These are phyloP conservation scores for Antheraea yamamai DNA, from an alignment of 2,888 invertebrate genomes.

Conservation along the genomic window DNA sequence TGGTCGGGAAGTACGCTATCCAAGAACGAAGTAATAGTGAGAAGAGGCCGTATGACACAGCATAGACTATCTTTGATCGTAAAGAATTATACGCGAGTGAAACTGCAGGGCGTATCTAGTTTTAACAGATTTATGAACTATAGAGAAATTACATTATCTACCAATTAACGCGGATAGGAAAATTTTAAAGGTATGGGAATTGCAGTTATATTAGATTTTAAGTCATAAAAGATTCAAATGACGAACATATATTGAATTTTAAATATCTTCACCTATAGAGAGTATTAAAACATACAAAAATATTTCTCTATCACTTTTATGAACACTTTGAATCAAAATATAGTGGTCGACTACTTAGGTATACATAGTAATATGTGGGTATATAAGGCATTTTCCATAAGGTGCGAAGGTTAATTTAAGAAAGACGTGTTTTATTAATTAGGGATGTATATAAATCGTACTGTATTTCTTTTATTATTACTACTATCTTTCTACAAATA, in stretches of 20 bases:
- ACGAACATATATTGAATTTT: slow-evolving; percentile 49
- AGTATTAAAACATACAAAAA: slow-evolving; percentile 70
- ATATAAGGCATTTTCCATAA: slow-evolving; percentile 40
- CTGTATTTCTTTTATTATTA: slow-evolving; percentile 9
- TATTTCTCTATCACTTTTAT: slow-evolving; percentile 77
- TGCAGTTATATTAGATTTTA: background rate
- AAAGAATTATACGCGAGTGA: too few relatives aligned
- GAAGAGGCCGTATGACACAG: too few relatives aligned
- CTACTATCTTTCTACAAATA: slow-evolving; percentile 13
- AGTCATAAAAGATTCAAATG: background rate
- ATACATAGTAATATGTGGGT: slow-evolving; percentile 24
- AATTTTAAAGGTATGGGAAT: background rate
- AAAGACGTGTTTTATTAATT: slow-evolving; percentile 12
- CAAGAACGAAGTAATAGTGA: too few relatives aligned
- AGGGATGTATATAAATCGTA: slow-evolving; percentile 9
- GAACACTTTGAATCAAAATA: slow-evolving; percentile 76
- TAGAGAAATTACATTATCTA: background rate
- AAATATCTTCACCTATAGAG: slow-evolving; percentile 49
- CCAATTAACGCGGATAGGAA: background rate
- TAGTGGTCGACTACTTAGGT: slow-evolving; percentile 65
- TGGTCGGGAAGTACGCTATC: too few relatives aligned
- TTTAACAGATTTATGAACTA: too few relatives aligned
- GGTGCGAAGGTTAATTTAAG: slow-evolving; percentile 37
- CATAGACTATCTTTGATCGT: too few relatives aligned
- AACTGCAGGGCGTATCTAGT: too few relatives aligned